phyloP scores from a whole-genome alignment of 2,113 vertebrate species.

The Saguinus imperator region DNA sequence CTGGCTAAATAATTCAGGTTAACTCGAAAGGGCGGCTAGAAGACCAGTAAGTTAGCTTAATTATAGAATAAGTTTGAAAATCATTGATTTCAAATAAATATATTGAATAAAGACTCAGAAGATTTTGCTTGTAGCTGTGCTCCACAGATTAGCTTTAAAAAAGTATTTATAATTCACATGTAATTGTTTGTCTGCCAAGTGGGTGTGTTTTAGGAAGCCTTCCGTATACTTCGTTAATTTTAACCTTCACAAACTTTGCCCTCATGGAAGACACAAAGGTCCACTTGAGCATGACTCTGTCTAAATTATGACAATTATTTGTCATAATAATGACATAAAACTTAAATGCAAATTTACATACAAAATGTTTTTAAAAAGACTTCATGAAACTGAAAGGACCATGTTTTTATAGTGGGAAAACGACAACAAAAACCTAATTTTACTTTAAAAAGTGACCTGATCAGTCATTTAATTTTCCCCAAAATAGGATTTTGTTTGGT shows the following conservation, averaged over 20 bases:
- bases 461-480: neutral
- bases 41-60: neutral
- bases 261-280: neutral
- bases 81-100: neutral
- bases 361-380: neutral
- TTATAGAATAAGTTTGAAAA: neutral
- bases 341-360: neutral
- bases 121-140: neutral
- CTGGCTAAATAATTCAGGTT: neutral
- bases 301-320: conserved; percentile 27
- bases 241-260: neutral
- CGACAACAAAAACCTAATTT: neutral
- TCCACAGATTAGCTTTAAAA: neutral
- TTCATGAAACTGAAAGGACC: neutral
- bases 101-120: neutral
- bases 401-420: neutral
- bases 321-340: neutral
- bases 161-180: neutral
- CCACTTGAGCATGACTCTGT: neutral
- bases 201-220: neutral
- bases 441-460: neutral
- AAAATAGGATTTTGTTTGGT: neutral
- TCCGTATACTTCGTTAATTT: neutral
- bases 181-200: neutral
- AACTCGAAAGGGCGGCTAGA: neutral